Evolutionary conservation across 2,113 vertebrate genomes (phyloP), one percentile per base, ranked within the genome.

Genomic region (Reinhardtius hippoglossoides): DNA sequence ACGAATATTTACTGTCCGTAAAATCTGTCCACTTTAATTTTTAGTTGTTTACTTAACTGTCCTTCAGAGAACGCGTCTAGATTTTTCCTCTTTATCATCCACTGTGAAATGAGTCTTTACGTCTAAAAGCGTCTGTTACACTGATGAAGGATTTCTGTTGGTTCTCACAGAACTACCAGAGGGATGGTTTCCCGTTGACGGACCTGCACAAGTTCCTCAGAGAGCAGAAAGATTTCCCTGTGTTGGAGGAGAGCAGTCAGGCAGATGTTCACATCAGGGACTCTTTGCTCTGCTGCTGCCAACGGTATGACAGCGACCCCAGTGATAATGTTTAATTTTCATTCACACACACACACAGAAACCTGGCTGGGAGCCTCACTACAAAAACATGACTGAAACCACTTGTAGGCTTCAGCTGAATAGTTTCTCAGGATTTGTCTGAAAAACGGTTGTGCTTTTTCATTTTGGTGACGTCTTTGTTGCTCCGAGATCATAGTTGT

Each of bases 201-300:
- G 97, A 98, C 74, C 94, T 99, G 67, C 96, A 96, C 35, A 94
- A 94, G 91, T 99, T 99, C 87, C 91, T 98, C 21, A 94, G 87
- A 81, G 95, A 94, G 10, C 89, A 80, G 21, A 85, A 80, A 7
- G 92, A 91, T 67, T 68, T 89, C 54, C 66, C 74, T 59, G 59
- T 27, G n/a, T 55, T 26, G 54, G 92, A 93, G 16, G 87, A 85
- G 58, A 89, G 75, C 74, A 73, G 78, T 87, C 81, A 74, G 26
- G 52, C 56, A 0, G 84, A 82, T 1, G 24, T 56, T 21, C 15
- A 62, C 0, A 64, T 85, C 12, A 50, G 71, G 58, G 84, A 86
- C 27, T 54, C 93, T 6, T 0, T 24, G 0, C 55, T 94, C 75
- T 95, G 94, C 91, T 97, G 96, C 90, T 95, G 94, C 75, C 92